Evolutionary conservation across 2,113 vertebrate species (phyloP).

Genomic region (Empidonax alnorum): DNA sequence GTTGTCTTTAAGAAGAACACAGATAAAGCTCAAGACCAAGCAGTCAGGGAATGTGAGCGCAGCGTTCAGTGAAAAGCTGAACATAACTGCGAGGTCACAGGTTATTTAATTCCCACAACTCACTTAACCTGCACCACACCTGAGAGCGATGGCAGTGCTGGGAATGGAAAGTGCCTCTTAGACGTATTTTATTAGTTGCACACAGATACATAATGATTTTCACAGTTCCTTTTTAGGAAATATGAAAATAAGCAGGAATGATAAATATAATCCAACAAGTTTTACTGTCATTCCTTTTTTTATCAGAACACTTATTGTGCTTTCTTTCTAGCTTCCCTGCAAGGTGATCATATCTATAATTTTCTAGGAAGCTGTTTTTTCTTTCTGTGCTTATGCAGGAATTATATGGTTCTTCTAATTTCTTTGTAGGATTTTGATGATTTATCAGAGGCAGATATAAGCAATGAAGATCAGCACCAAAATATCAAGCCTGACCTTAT

Average conservation of each 20-base stretch:
- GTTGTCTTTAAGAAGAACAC: not conserved
- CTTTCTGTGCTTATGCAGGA: not conserved
- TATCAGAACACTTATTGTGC: not conserved
- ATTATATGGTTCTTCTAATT: not conserved
- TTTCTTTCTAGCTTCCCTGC: not conserved
- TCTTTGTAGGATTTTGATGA: slow-evolving; percentile 65
- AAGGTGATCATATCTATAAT: not conserved
- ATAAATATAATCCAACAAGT: not conserved
- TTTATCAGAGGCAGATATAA: slow-evolving; percentile 68
- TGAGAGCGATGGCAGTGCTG: not conserved
- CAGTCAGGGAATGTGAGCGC: fast-evolving
- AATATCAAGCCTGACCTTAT: slow-evolving; percentile 33
- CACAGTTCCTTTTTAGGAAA: not conserved
- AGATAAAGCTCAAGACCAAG: not conserved
- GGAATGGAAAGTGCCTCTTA: not conserved
- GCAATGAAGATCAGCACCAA: slow-evolving; percentile 41
- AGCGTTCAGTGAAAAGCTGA: not conserved
- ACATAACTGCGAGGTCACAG: not conserved
- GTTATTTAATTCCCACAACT: not conserved
- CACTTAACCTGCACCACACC: not conserved
- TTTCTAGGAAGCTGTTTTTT: not conserved
- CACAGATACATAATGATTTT: not conserved
- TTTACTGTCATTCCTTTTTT: not conserved
- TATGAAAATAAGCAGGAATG: not conserved
- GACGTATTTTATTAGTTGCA: not conserved